These are phyloP conservation scores for Panthera leo DNA, from an alignment of 2,113 vertebrate genomes.

Conservation along the genomic window DNA sequence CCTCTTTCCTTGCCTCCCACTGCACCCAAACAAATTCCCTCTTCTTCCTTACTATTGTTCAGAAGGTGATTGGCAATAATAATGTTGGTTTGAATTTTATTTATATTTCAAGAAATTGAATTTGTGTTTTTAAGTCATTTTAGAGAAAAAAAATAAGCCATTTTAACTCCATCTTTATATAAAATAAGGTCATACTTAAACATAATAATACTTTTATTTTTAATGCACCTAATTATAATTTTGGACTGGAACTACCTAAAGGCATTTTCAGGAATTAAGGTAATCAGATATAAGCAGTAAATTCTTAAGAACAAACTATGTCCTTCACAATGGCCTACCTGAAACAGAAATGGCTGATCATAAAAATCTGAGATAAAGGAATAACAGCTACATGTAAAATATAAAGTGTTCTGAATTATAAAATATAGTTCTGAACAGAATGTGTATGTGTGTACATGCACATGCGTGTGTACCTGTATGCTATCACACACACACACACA, in stretches of 20 bases:
- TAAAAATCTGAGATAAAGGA: not conserved
- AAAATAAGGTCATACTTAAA: not conserved
- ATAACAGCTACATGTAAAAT: not conserved
- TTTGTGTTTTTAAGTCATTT: not conserved
- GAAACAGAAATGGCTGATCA: not conserved
- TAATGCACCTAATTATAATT: not conserved
- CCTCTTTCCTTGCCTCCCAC: rapidly evolving
- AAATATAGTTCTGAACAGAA: not conserved
- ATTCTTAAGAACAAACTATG: not conserved
- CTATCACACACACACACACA: not conserved
- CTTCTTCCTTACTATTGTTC: not conserved
- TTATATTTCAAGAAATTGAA: not conserved
- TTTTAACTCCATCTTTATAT: not conserved
- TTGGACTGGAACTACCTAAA: not conserved
- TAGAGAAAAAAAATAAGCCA: not conserved
- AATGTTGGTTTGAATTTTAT: not conserved
- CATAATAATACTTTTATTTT: not conserved
- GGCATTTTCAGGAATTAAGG: not conserved
- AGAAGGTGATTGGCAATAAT: not conserved
- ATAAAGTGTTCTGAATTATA: not conserved
- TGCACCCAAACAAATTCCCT: too few species aligned
- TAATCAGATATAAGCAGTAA: not conserved
- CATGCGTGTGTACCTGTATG: not conserved
- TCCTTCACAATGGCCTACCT: not conserved
- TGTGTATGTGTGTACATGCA: not conserved